A percentile compares a stretch with the other conserved stretches of the same genome.
These are phyloP conservation scores for Drosophila colorata DNA, from an alignment of 2,888 invertebrate genomes.

Conservation along the genomic window DNA sequence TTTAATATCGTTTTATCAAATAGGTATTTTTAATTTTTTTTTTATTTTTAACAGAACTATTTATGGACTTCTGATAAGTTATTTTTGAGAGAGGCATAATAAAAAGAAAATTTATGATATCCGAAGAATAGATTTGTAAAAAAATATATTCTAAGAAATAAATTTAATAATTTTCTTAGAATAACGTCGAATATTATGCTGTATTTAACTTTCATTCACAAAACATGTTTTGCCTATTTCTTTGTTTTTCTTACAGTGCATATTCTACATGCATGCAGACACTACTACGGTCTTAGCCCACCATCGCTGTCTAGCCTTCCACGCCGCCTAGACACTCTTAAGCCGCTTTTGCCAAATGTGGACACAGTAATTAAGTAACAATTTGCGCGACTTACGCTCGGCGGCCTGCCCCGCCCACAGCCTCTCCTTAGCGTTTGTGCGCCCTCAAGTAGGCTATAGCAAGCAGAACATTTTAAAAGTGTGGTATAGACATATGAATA, in stretches of 20 bases:
- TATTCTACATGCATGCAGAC: neutral
- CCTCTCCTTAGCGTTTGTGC: neutral
- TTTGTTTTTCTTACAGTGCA: constrained; percentile 7
- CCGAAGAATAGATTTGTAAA: too few relatives aligned
- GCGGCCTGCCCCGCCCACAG: neutral
- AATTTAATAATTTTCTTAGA: too few relatives aligned
- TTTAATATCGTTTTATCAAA: too few relatives aligned
- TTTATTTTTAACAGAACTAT: too few relatives aligned
- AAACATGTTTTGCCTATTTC: too few relatives aligned
- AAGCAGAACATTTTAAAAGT: constrained; percentile 22
- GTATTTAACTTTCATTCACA: too few relatives aligned
- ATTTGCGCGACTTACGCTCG: constrained; percentile 39
- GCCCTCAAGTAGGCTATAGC: constrained; percentile 18
- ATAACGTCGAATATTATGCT: too few relatives aligned
- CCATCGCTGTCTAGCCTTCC: neutral
- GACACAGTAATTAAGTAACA: constrained; percentile 59
- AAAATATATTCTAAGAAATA: too few relatives aligned
- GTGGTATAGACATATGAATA: neutral
- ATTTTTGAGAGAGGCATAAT: too few relatives aligned
- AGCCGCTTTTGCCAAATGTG: constrained; percentile 17
- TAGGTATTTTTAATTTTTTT: too few relatives aligned
- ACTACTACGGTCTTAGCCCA: neutral
- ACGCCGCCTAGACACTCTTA: constrained; percentile 1
- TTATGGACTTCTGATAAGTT: too few relatives aligned
- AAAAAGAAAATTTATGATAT: too few relatives aligned